A percentile compares a stretch with the other conserved stretches of the same genome.
Evolutionary conservation across 2,113 vertebrate genomes (phyloP).

Genomic region (Mixornis gularis): DNA sequence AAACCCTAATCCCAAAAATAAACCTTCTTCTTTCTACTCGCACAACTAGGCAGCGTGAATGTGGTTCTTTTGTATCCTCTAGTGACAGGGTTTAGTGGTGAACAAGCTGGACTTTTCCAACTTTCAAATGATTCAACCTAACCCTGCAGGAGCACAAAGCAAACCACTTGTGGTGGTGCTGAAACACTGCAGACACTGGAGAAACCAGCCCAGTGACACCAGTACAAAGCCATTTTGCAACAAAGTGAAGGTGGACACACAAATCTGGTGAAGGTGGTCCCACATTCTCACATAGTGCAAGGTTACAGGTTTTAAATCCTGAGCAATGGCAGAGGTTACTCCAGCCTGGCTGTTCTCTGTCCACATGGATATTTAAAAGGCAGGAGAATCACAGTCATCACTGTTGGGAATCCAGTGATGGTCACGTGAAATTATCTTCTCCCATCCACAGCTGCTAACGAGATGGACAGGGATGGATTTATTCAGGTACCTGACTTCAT

Average conservation of each 20-base stretch:
- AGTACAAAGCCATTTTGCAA: not conserved
- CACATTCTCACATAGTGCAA: rapidly evolving
- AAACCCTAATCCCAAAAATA: no score
- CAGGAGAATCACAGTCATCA: not conserved
- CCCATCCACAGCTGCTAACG: rapidly evolving
- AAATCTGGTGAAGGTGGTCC: rapidly evolving
- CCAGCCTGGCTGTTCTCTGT: not conserved
- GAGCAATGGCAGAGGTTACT: not conserved
- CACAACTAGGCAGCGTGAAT: no score
- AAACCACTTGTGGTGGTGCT: not conserved
- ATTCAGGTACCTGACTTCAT: not conserved
- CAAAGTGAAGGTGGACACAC: rapidly evolving
- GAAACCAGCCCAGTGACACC: not conserved
- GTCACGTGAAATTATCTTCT: not conserved
- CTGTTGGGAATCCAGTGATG: rapidly evolving
- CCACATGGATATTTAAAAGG: not conserved
- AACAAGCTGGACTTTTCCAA: not conserved
- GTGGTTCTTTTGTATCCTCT: no score
- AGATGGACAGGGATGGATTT: not conserved
- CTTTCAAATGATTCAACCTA: not conserved
- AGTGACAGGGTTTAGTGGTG: not conserved
- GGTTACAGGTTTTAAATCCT: not conserved
- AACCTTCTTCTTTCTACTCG: no score
- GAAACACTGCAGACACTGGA: not conserved
- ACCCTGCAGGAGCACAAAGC: not conserved